These are phyloP conservation scores for Phytoseiulus persimilis DNA, from an alignment of 2,888 invertebrate species.

Conservation along the genomic window DNA sequence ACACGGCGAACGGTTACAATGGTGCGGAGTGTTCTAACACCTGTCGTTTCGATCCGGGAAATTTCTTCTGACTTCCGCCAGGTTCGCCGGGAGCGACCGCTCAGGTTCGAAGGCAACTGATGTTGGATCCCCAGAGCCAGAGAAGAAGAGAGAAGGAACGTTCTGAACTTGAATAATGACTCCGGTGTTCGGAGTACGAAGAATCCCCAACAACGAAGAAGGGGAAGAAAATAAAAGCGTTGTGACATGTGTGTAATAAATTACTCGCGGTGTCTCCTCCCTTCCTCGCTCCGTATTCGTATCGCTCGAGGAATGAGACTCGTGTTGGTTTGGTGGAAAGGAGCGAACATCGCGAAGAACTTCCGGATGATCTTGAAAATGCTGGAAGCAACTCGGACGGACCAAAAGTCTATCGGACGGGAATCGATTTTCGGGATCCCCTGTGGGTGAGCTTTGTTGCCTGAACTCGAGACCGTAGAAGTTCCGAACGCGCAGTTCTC, in stretches of 20 bases:
- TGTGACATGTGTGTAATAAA: background rate
- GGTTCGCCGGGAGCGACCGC: background rate
- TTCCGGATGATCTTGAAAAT: too few species aligned
- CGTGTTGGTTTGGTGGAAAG: too few species aligned
- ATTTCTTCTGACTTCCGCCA: background rate
- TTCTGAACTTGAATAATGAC: background rate
- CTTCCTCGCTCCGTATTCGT: background rate
- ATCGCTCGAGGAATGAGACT: background rate
- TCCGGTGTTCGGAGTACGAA: background rate
- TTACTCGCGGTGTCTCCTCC: background rate
- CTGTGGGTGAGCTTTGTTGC: too few species aligned
- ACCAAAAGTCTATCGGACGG: too few species aligned
- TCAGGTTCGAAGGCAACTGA: background rate
- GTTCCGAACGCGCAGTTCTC: too few species aligned
- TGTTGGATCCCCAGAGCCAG: background rate
- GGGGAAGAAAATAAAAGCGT: background rate
- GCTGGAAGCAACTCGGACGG: too few species aligned
- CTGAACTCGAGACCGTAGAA: too few species aligned
- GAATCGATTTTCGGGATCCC: too few species aligned
- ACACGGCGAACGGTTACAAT: too few species aligned
- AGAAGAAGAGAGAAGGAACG: background rate
- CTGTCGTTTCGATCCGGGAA: background rate
- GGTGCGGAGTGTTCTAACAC: too few species aligned
- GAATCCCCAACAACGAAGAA: background rate
- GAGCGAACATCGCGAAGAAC: too few species aligned